Base-by-base conservation (phyloP, 1,140 invertebrate species). In the Leptinotarsa lineolata region DNA sequence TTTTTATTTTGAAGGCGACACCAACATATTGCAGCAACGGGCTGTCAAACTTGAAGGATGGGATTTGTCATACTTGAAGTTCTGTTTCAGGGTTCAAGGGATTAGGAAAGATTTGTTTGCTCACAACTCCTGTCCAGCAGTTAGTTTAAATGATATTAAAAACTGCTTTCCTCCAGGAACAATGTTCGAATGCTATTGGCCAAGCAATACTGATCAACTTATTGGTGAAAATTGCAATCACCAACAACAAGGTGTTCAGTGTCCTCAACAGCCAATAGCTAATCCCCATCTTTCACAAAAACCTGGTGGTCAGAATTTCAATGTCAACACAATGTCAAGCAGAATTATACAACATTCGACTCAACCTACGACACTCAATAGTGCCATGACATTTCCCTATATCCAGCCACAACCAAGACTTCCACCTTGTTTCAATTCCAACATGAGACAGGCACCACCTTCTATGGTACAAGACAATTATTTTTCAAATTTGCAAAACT, bases 1-100 rank as follows among this genome's bases (percentile, higher is more conserved):
- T n/a, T 97, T 96, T 85, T 96, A 96, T 84, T 96, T 97, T 83
- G 94, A 96, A 86, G 94, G 94, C 73, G 95, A 97, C 87, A 95
- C 94, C 1, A 94, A 96, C 81, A 95, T 94, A 84, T 86, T 95
- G 1, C 95, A 95, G 81, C 88, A 92, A 58, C 95, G 95, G 82
- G 93, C 94, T 48, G 91, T 94, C 80, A 91, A 92, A 81, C 85
- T 96, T 48, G 92, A 94, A 79, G 93, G 94, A 63, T 97, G 95
- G 95, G 94, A 96, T 85, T 83, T 97, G 61, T 93, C 94, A 0
- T 97, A 97, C 84, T 87, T 97, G 61, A 96, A 96, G 85, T 95
- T 97, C 83, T 96, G 95, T 85, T 96, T 95, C 86, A 96, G 96
- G 86, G 94, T 95, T 69, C 95, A 96, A 87, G 95, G 94, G 66